phyloP scores from a whole-genome alignment of 92 coral and sea anemone species.

The Porites rus region DNA sequence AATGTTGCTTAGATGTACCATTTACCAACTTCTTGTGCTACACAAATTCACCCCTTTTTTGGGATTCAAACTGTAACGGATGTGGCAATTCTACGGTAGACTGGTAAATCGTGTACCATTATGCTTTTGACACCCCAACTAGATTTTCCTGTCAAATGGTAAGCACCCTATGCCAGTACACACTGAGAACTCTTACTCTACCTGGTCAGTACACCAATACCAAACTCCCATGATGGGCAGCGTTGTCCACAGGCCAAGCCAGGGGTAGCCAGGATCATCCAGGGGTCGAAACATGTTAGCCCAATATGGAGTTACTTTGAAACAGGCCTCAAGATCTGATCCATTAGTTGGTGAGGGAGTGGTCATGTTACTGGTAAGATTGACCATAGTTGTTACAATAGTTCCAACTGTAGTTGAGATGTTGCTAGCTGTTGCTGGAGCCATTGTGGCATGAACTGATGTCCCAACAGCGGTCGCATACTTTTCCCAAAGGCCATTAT shows the following conservation, averaged over 20 bases:
- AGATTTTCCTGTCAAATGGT: no score
- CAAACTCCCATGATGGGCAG: conserved; percentile 98
- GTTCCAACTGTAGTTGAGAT: background rate
- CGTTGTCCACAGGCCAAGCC: conserved; percentile 96
- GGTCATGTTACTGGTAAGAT: background rate
- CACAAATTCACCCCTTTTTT: no score
- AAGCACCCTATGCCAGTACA: background rate
- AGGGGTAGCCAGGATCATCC: conserved; percentile 99
- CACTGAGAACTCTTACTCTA: background rate
- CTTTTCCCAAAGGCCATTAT: conserved; percentile 74
- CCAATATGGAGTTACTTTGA: conserved; percentile 82
- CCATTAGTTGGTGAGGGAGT: background rate
- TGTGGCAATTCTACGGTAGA: no score
- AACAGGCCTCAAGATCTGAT: background rate
- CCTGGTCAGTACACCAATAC: conserved; percentile 99
- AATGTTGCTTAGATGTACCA: no score
- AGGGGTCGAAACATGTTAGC: conserved; percentile 94
- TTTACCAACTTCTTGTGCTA: no score
- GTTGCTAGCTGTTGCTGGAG: background rate
- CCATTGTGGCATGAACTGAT: background rate
- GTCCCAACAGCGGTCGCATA: conserved; percentile 60
- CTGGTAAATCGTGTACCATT: no score
- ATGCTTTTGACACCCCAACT: no score
- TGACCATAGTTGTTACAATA: background rate
- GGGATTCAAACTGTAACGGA: no score